Conservation (phyloP, 2,888 invertebrate species). For the Eugnorisma glareosa region DNA sequence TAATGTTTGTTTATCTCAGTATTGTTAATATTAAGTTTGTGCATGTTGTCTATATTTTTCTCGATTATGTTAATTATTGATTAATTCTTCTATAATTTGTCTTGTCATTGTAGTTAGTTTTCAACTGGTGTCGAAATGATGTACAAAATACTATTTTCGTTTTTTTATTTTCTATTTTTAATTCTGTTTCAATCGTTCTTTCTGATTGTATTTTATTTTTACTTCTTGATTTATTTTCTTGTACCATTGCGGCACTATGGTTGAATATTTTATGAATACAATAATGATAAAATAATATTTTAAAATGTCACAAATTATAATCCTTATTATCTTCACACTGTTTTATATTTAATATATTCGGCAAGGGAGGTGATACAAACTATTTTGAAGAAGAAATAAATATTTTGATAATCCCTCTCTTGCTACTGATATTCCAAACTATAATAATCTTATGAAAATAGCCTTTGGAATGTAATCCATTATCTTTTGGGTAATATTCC, state of each 20-base stretch:
- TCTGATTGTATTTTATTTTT: background rate
- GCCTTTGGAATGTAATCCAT: constrained; percentile 6
- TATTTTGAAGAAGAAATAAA: constrained; percentile 79
- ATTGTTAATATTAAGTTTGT: constrained; percentile 53
- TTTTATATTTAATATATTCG: constrained; percentile 32
- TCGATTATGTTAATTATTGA: constrained; percentile 54
- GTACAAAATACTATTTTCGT: background rate
- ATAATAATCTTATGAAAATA: constrained; percentile 29
- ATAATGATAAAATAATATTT: constrained; percentile 17
- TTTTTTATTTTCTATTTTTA: background rate
- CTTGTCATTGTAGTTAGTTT: constrained; percentile 15
- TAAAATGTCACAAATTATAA: constrained; percentile 28
- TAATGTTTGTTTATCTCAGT: constrained; percentile 40
- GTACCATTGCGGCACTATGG: constrained; percentile 17
- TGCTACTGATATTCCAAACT: constrained; percentile 61
- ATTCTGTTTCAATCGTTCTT: background rate
- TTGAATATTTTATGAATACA: background rate
- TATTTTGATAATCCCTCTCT: constrained; percentile 79
- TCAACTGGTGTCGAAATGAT: constrained; percentile 11
- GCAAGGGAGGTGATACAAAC: constrained; percentile 79
- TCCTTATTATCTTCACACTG: constrained; percentile 11
- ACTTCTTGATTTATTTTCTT: background rate
- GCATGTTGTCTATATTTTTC: constrained; percentile 38
- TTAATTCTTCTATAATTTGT: constrained; percentile 19
- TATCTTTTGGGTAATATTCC: constrained; percentile 23